Base-by-base conservation (phyloP, 2,888 invertebrate species). In the Sesia bembeciformis region DNA sequence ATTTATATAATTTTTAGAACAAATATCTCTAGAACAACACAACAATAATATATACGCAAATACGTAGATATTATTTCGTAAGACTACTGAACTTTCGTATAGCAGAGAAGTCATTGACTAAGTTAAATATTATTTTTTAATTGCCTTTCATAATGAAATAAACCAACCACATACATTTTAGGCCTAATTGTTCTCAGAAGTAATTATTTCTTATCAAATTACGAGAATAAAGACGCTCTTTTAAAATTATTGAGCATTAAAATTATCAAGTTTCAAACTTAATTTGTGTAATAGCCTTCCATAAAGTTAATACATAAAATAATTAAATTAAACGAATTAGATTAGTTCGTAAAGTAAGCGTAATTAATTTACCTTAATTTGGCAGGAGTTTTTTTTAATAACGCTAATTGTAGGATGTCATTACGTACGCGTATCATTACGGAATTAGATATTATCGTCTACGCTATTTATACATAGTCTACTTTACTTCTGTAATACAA, bases 401-500 rank as follows among this genome's bases (percentile, higher is more conserved):
- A 65, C 64, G 58, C 60, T 71, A 74, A 74, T 75, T 74, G 74
- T 68, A 54, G 61, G 67, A 69, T 68, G 69, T 70, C 73, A 73
- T 75, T 52, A 52, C 40, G n/a, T 5, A 40, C 52, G 23, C 40
- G 42, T 42, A 42, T 50, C 50, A 50, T 50, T 50, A 39, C 50
- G 7, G 50, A 39, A 39, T 50, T 38, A 50, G 50, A 39, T 50
- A 50, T 46, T 46, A 46, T 46, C 46, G 46, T 46, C 46, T n/a
- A 46, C 3, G n/a, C 23, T 46, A 23, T 46, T 46, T 46, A 46
- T 46, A 23, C 46, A 46, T 46, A 7, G 8, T 46, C 46, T 23
- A 46, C 46, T 46, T 46, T 46, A 23, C 23, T 23, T 23, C 23
- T 23, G 23, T 2, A 23, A 23, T 2, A 23, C 23, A 23, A 23